Conservation (phyloP, 2,797 vertebrate genomes). For the Emydoidea blandingii region DNA sequence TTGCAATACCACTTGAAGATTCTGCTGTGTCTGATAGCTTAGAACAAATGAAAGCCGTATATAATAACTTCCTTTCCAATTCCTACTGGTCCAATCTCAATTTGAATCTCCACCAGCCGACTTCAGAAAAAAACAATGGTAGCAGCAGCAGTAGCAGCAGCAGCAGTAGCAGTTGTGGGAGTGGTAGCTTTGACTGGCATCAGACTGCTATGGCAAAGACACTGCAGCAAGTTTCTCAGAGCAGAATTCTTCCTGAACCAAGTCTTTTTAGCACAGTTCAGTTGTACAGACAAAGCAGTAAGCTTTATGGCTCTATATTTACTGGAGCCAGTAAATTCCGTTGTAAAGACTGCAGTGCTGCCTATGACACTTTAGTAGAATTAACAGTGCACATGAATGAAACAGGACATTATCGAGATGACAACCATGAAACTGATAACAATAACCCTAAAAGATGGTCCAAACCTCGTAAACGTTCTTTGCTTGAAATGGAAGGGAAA, state of each 20-base stretch:
- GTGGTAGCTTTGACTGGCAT: slow-evolving; percentile 98
- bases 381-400: slow-evolving; percentile 99
- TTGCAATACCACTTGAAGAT: slow-evolving; percentile 85
- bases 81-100: slow-evolving; percentile 98
- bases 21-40: slow-evolving; percentile 92
- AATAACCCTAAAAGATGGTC: slow-evolving; percentile 97
- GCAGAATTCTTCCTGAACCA: slow-evolving; percentile 89
- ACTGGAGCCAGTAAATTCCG: slow-evolving; percentile 99
- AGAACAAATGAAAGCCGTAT: slow-evolving; percentile 99
- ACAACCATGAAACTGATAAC: slow-evolving; percentile 96
- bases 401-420: slow-evolving; percentile 97
- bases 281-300: slow-evolving; percentile 98
- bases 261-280: slow-evolving; percentile 99
- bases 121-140: slow-evolving; percentile 89
- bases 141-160: slow-evolving; percentile 97
- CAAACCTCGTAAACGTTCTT: slow-evolving; percentile 96
- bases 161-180: slow-evolving; percentile 95
- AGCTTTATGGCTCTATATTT: slow-evolving; percentile 98
- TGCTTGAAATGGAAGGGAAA: slow-evolving; percentile 99
- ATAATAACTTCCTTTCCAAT: slow-evolving; percentile 98
- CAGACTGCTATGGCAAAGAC: slow-evolving; percentile 98
- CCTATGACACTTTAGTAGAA: slow-evolving; percentile 97
- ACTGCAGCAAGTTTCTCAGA: slow-evolving; percentile 96
- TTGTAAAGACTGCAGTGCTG: slow-evolving; percentile 98
- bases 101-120: slow-evolving; percentile 91